These are phyloP conservation scores for Phyto melanocephala DNA, from an alignment of 2,888 invertebrate genomes.

Conservation along the genomic window DNA sequence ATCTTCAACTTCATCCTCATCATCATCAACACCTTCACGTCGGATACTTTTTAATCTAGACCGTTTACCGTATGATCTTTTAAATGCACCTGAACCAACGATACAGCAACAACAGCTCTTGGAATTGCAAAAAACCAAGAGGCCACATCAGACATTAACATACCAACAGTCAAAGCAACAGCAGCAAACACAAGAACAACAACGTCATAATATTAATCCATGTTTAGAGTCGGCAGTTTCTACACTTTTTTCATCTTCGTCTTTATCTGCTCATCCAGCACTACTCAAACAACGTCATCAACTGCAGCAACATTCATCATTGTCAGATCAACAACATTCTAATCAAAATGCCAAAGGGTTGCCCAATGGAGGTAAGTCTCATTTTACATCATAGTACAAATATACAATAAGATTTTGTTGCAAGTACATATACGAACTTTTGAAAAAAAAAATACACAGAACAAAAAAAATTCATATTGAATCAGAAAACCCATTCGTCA, in stretches of 20 bases:
- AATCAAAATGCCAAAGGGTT: constrained; percentile 79
- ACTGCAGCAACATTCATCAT: constrained; percentile 75
- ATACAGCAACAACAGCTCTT: constrained; percentile 70
- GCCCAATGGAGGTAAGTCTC: constrained; percentile 77
- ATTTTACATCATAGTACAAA: constrained; percentile 20
- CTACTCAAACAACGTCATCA: constrained; percentile 67
- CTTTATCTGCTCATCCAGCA: constrained; percentile 61
- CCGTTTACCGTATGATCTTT: constrained; percentile 78
- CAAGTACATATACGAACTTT: too few relatives aligned
- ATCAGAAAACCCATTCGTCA: too few relatives aligned
- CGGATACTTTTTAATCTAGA: constrained; percentile 78
- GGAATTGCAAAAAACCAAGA: constrained; percentile 65
- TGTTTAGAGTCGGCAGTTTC: constrained; percentile 62
- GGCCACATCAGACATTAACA: constrained; percentile 61
- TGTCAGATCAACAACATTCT: constrained; percentile 75
- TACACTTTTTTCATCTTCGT: constrained; percentile 61
- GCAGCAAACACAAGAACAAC: constrained; percentile 65
- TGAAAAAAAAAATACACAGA: too few relatives aligned
- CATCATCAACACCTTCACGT: constrained; percentile 68
- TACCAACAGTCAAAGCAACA: constrained; percentile 49
- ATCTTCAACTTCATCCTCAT: constrained; percentile 62
- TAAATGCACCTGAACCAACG: constrained; percentile 75
- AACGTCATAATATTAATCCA: constrained; percentile 65
- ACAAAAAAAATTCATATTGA: too few relatives aligned
- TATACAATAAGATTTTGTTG: neutral